A percentile compares a stretch with the other conserved stretches of the same genome.
Evolutionary conservation across 2,113 vertebrate genomes (phyloP).

Genomic region (Diphyllodes magnificus): DNA sequence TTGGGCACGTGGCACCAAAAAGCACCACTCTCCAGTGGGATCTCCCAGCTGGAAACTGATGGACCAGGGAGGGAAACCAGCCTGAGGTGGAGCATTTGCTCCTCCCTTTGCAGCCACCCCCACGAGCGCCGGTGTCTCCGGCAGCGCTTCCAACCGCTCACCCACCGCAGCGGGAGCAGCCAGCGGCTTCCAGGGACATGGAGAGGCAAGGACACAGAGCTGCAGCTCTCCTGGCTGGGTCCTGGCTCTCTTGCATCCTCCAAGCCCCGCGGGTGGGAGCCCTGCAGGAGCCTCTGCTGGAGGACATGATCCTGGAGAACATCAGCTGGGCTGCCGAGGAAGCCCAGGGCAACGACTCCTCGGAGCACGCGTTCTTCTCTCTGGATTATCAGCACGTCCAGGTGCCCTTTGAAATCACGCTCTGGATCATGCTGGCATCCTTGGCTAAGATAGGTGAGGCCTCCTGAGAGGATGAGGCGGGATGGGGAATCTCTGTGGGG

Average conservation of each 20-base stretch:
- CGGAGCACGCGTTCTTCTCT: constrained; percentile 69
- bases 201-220: background rate
- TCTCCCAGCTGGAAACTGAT: background rate
- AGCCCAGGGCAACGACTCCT: background rate
- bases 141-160: accelerated
- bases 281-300: background rate
- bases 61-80: background rate
- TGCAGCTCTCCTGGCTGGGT: background rate
- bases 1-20: accelerated
- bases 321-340: background rate
- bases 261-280: background rate
- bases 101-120: background rate
- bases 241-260: background rate
- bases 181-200: background rate
- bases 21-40: accelerated
- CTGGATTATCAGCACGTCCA: constrained; percentile 81
- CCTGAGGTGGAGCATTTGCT: background rate
- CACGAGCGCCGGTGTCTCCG: accelerated
- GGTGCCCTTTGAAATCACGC: constrained; percentile 80
- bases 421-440: constrained; percentile 85
- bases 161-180: background rate
- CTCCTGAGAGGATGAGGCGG: background rate
- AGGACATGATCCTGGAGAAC: background rate
- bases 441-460: constrained; percentile 82
- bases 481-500: accelerated